Conservation (phyloP, 2,888 invertebrate genomes). For the Candidula unifasciata region DNA sequence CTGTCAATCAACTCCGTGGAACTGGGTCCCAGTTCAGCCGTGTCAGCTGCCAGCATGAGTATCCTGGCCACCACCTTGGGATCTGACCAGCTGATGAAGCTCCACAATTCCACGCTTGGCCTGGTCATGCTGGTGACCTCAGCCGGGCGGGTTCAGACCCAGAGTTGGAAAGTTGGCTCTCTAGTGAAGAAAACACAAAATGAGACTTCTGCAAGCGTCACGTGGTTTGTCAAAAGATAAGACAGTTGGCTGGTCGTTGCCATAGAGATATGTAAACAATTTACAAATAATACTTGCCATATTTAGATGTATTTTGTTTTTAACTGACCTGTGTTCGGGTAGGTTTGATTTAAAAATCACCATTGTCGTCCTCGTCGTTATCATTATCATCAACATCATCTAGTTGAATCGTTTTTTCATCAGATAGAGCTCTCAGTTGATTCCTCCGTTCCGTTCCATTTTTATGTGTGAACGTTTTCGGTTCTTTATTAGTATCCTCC, state of each 20-base stretch:
- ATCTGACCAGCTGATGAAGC: background rate
- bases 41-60: constrained; percentile 40
- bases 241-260: background rate
- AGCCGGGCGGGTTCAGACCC: constrained; percentile 7
- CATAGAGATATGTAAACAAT: background rate
- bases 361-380: no score
- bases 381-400: no score
- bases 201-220: constrained; percentile 16
- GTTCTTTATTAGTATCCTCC: no score
- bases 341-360: no score
- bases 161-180: constrained; percentile 14
- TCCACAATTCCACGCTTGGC: background rate
- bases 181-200: background rate
- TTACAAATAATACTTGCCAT: background rate
- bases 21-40: background rate
- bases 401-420: no score
- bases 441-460: no score
- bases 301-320: background rate
- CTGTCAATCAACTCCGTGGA: background rate
- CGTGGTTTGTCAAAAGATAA: constrained; percentile 21
- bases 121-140: constrained; percentile 32
- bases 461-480: no score
- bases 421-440: no score
- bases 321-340: no score
- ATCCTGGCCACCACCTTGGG: constrained; percentile 1